A percentile compares a stretch with the other conserved stretches of the same genome.
These are phyloP conservation scores for Apis cerana DNA, from an alignment of 1,140 invertebrate genomes.

Conservation along the genomic window DNA sequence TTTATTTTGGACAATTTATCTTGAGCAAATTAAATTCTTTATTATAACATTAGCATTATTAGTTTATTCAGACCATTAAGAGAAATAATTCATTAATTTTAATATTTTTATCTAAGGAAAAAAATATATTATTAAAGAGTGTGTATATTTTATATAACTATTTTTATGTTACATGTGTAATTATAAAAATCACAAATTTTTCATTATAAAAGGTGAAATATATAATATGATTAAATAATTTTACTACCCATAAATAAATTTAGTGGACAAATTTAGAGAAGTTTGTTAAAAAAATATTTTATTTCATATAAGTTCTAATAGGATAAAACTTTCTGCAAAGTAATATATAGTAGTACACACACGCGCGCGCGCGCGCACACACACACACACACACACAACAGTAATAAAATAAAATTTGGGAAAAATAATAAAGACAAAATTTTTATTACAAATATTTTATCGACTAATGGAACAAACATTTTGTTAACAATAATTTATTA, in stretches of 20 bases:
- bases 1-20: neutral
- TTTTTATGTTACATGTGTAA: constrained; percentile 7
- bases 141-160: constrained; percentile 15
- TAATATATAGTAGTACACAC: neutral
- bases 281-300: constrained; percentile 11
- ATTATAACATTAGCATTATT: constrained; percentile 3
- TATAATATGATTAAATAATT: neutral
- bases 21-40: neutral
- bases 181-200: neutral
- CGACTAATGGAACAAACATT: constrained; percentile 6
- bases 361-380: too few species aligned
- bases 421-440: constrained; percentile 1
- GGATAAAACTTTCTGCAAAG: neutral
- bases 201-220: neutral
- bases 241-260: constrained; percentile 18
- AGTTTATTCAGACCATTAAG: neutral
- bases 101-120: constrained; percentile 13
- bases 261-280: neutral
- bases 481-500: constrained; percentile 61
- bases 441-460: constrained; percentile 22
- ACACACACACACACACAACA: too few species aligned
- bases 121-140: constrained; percentile 33
- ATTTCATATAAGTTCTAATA: constrained; percentile 12
- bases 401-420: neutral
- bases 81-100: constrained; percentile 4